Base-by-base conservation (phyloP, 2,113 vertebrate genomes). In the mouse (Mus musculus) region DNA sequence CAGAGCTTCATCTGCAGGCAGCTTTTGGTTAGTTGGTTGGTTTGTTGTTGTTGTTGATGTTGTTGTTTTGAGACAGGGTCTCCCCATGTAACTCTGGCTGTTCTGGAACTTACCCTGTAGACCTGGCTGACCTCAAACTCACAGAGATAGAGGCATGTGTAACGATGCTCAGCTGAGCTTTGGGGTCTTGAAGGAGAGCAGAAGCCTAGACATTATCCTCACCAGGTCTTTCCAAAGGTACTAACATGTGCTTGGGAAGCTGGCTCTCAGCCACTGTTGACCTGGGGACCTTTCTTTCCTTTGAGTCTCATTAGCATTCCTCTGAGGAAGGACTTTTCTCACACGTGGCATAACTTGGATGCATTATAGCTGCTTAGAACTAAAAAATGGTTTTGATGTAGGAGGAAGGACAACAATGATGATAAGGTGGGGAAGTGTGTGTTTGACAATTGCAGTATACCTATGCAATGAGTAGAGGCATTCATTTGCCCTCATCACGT, bases 1-100 rank as follows among this genome's bases (percentile, higher is more conserved):
- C 75, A 77, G 63, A 49, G 46, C 90, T 56, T 91, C 88, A 88
- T 78, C 88, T 90, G 49, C 85, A 88, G 63, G 65, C 30, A 73
- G 46, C 92, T 91, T 49, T 59, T 65, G 56, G 24, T 82, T 82
- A 22, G 3, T 82, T 61, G 36, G 0, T 61, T 52, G 26, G 12
- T 30, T 82, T n/a, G 4, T 81, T 54, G 49, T 20, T n/a, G 72
- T 73, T 73, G n/a, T 22, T 75, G 26, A 12, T 33, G 33, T 28
- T 69, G 30, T 42, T 75, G n/a, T 42, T 76, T 26, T 26, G 73
- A 46, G 39, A 76, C 39, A 26, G n/a, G 22, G 73, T 76, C 73
- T 46, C 39, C 28, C 39, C 11, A 14, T 46, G 72, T 42, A 81
- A 36, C n/a, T 28, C n/a, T 84, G 56, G n/a, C 24, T 63, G 10